Conservation (phyloP, 2,888 invertebrate species). For the Melolontha melolontha region DNA sequence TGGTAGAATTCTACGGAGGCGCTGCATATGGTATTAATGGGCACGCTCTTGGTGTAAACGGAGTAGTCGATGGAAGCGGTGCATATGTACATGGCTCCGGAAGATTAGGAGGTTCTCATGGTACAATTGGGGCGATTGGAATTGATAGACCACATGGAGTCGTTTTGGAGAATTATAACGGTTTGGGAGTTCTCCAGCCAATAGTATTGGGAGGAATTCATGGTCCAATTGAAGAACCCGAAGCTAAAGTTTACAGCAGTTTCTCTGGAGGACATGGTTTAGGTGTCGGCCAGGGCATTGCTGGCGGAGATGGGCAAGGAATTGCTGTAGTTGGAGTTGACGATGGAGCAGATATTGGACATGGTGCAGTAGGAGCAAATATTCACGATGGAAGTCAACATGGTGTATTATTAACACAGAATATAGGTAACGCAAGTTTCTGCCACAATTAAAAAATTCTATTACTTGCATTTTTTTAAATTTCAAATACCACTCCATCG, state of each 20-base stretch:
- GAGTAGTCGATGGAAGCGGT: slow-evolving; percentile 1
- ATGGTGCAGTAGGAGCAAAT: slow-evolving; percentile 6
- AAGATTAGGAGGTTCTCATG: background rate
- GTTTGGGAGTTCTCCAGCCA: slow-evolving; percentile 58
- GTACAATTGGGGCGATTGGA: background rate
- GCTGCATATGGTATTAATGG: slow-evolving; percentile 28
- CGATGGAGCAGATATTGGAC: background rate
- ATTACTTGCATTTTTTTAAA: no score
- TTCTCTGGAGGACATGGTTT: slow-evolving; percentile 46
- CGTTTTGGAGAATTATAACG: slow-evolving; percentile 58
- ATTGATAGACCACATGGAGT: slow-evolving; percentile 14
- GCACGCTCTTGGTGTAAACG: slow-evolving; percentile 8
- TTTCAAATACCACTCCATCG: no score
- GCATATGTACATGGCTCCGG: background rate
- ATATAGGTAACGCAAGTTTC: background rate
- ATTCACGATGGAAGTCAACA: background rate
- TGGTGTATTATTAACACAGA: background rate
- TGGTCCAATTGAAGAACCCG: slow-evolving; percentile 55
- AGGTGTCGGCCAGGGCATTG: slow-evolving; percentile 35
- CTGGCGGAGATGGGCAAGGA: slow-evolving; percentile 36
- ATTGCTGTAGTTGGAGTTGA: background rate
- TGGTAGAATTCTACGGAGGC: slow-evolving; percentile 43
- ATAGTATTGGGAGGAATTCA: slow-evolving; percentile 58
- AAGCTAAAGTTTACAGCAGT: slow-evolving; percentile 56
- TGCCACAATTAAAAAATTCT: no score